Evolutionary conservation across 2,797 vertebrate genomes (phyloP).

Genomic region (Sebastes jordani): DNA sequence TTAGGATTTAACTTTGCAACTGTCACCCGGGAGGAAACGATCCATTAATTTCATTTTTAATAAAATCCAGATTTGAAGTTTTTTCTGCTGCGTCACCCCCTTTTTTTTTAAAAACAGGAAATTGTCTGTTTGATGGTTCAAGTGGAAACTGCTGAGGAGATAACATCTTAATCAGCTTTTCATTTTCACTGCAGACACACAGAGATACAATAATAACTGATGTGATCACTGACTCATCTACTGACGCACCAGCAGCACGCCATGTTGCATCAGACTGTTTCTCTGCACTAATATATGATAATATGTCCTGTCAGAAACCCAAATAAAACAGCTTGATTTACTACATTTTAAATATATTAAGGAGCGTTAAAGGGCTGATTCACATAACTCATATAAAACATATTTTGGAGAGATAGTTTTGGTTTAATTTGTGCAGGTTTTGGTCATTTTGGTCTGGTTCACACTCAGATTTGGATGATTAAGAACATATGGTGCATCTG

Average conservation of each 20-base stretch:
- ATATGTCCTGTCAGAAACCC: neutral
- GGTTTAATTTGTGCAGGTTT: neutral
- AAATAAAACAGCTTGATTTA: neutral
- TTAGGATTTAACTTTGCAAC: neutral
- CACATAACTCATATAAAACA: neutral
- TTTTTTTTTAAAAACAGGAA: slow-evolving; percentile 22
- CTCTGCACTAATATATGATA: neutral
- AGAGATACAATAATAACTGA: neutral
- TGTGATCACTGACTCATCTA: neutral
- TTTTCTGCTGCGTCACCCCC: neutral
- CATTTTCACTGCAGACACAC: neutral
- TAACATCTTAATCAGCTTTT: neutral
- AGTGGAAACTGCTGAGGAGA: neutral
- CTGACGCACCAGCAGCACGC: too few relatives aligned
- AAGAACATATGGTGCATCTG: too few relatives aligned
- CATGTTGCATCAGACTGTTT: neutral
- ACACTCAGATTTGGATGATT: neutral
- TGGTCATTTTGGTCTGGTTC: neutral
- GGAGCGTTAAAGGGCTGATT: neutral
- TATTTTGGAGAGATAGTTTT: neutral
- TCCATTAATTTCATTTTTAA: slow-evolving; percentile 13
- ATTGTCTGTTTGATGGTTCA: slow-evolving; percentile 3
- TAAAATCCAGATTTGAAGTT: neutral
- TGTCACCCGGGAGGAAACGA: slow-evolving; percentile 19
- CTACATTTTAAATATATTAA: neutral